These are phyloP conservation scores for Hipparchia sbordonii DNA, from an alignment of 2,888 invertebrate species.

Conservation along the genomic window DNA sequence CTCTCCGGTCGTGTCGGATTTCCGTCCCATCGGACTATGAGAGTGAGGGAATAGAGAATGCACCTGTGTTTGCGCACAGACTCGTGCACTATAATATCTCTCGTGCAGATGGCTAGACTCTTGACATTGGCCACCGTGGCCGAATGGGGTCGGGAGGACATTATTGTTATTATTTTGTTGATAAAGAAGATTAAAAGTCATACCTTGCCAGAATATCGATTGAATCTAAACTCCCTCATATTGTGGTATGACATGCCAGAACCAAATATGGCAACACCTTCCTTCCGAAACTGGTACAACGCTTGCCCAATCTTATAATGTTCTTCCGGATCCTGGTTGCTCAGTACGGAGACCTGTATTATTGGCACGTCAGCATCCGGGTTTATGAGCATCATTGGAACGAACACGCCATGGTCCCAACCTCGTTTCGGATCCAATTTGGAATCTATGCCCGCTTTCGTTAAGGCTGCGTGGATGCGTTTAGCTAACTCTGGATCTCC, in stretches of 20 bases:
- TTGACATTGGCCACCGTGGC: too few relatives aligned
- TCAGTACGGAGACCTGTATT: constrained; percentile 68
- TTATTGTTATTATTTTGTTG: too few relatives aligned
- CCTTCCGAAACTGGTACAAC: constrained; percentile 65
- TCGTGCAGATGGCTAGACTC: too few relatives aligned
- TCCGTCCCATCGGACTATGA: too few relatives aligned
- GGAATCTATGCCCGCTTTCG: constrained; percentile 63
- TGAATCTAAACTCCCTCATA: constrained; percentile 67
- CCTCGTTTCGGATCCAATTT: constrained; percentile 69
- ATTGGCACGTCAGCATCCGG: constrained; percentile 73
- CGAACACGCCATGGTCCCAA: constrained; percentile 79
- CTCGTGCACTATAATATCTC: too few relatives aligned
- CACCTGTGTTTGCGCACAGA: too few relatives aligned
- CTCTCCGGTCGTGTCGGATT: too few relatives aligned
- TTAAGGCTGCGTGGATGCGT: constrained; percentile 58
- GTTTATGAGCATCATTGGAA: constrained; percentile 76
- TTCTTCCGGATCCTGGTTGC: constrained; percentile 63
- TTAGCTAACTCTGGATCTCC: constrained; percentile 68
- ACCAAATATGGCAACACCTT: constrained; percentile 69
- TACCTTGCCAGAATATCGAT: constrained; percentile 43
- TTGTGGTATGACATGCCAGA: constrained; percentile 79
- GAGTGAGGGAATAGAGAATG: too few relatives aligned
- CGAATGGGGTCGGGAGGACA: too few relatives aligned
- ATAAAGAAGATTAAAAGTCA: too few relatives aligned
- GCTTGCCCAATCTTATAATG: constrained; percentile 69